Conservation (phyloP, 23 tunicate species). For the Halocynthia aurantium region DNA sequence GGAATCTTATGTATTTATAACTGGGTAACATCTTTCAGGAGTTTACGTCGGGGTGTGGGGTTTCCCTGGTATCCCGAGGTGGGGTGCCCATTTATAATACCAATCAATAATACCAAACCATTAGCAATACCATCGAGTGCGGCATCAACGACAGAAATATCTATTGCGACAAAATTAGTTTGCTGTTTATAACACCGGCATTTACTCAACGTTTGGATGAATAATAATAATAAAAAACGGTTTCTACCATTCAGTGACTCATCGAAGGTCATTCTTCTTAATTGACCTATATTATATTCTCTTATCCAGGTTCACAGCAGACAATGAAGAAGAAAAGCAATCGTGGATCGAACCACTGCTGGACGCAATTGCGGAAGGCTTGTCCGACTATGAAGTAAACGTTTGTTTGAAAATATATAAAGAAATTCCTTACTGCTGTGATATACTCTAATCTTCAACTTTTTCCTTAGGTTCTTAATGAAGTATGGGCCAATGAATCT, state of each 20-base stretch:
- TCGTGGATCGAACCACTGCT: slow-evolving; percentile 78
- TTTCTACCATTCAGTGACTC: background rate
- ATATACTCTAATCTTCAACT: background rate
- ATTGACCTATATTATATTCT: background rate
- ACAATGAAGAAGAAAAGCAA: slow-evolving; percentile 75
- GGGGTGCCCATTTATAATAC: too few relatives aligned
- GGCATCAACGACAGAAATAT: too few relatives aligned
- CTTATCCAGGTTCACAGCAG: slow-evolving; percentile 63
- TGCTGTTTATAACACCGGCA: too few relatives aligned
- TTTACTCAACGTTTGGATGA: too few relatives aligned
- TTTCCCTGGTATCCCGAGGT: too few relatives aligned
- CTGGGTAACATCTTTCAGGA: too few relatives aligned
- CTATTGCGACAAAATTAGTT: too few relatives aligned
- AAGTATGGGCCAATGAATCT: slow-evolving; percentile 41
- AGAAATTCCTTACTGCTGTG: background rate
- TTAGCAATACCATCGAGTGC: too few relatives aligned
- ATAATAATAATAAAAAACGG: too few relatives aligned
- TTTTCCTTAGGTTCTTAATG: slow-evolving; percentile 41
- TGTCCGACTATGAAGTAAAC: slow-evolving; percentile 73
- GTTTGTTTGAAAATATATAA: background rate
- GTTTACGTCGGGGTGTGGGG: too few relatives aligned
- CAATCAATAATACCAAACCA: too few relatives aligned
- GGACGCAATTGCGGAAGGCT: slow-evolving; percentile 75
- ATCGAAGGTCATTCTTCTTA: slow-evolving; percentile 1
- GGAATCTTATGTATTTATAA: too few relatives aligned